These are phyloP conservation scores for Rhynchomys soricoides DNA, from an alignment of 2,113 vertebrate genomes.

Conservation along the genomic window DNA sequence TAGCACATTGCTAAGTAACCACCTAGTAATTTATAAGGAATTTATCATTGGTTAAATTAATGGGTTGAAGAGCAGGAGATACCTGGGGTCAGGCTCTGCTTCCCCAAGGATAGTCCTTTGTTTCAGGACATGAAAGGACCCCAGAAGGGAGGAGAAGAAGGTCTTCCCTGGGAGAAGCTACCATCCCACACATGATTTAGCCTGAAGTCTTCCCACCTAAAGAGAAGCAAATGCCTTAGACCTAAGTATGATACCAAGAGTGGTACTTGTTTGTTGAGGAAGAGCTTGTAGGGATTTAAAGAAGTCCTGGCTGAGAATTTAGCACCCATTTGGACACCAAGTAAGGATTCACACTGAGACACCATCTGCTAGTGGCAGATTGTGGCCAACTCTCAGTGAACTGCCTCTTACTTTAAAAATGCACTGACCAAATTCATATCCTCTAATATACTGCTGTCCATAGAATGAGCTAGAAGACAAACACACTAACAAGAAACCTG, in stretches of 20 bases:
- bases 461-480: not conserved
- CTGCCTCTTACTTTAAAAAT: not conserved
- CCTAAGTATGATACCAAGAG: not conserved
- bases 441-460: not conserved
- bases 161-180: not conserved
- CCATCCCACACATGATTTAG: not conserved
- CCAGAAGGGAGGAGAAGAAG: not conserved
- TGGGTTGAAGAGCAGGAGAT: not conserved
- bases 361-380: not conserved
- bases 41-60: not conserved
- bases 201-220: not conserved
- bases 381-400: not conserved
- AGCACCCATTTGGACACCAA: not conserved
- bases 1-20: not conserved
- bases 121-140: not conserved
- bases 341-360: not conserved
- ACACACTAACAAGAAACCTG: not conserved
- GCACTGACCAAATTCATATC: not conserved
- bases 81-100: too few species aligned
- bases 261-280: not conserved
- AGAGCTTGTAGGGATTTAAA: not conserved
- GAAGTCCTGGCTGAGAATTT: not conserved
- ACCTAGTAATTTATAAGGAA: not conserved
- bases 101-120: not conserved
- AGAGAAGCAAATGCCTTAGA: not conserved